Evolutionary conservation across 2,888 invertebrate genomes (phyloP), one percentile per base, ranked within the genome.

Genomic region (Plebejus melissa): DNA sequence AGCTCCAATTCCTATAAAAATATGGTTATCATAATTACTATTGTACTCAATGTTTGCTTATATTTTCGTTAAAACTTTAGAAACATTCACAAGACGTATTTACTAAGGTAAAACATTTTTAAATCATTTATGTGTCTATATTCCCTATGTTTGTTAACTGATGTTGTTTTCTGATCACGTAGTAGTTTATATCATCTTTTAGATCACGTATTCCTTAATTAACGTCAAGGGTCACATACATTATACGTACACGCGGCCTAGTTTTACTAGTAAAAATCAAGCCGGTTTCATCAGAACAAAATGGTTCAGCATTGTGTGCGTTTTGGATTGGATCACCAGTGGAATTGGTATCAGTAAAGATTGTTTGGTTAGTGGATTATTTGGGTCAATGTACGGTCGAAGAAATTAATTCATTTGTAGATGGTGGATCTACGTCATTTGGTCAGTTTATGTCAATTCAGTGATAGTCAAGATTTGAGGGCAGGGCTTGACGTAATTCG

Each of bases 1-100:
- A 99, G 94, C 93, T 99, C 99, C 91, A 99, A 94, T 94, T 99
- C 99, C 96, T 98, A 77, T 76, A 74, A 75, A 74, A 76, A 69
- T 75, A 69, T 46, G 50, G 16, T 74, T 22, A 57, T 32, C 46
- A 50, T 41, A 54, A 28, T 54, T 32, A 74, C 74, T 65, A 28
- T 36, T 65, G 13, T 32, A 32, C 32, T 5, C 22, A 72, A 22
- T 41, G 3, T 54, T 41, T 9, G 9, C 6, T 4, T 50, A 32
- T 11, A 32, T n/a, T 46, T 41, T n/a, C 5, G 9, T 13, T 36
- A 16, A 41, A 36, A 38, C 16, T n/a, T 58, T 7, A 58, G 58
- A 58, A n/a, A n/a, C 0, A 22, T 58, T 1, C 0, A 6, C 57
- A n/a, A 60, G 7, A 22, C 22, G 22, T 22, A 28, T 58, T 57